Percentiles rank a stretch among this genome's conserved stretches.
Conservation (phyloP, 2,797 vertebrate species). For the Menidia menidia region DNA sequence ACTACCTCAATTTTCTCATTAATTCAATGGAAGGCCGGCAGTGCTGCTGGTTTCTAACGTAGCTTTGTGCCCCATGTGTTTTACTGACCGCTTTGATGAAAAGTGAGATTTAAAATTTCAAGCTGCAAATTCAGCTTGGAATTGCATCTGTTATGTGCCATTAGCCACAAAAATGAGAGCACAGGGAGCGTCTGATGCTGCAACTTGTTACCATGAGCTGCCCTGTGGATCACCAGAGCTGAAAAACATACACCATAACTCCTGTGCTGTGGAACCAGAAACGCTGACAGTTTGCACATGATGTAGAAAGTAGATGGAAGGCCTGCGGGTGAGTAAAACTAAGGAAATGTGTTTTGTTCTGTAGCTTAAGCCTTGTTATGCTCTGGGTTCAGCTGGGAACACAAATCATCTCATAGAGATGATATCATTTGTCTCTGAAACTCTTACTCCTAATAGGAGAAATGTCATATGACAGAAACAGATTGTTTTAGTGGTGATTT, state of each 20-base stretch:
- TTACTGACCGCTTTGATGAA: conserved; percentile 17
- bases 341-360: neutral
- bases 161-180: conserved; percentile 33
- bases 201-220: conserved; percentile 9
- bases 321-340: conserved; percentile 12
- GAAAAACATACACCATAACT: neutral
- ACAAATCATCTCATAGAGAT: conserved; percentile 9
- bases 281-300: conserved; percentile 21
- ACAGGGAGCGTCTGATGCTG: conserved; percentile 1
- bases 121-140: conserved; percentile 27
- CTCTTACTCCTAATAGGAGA: conserved; percentile 4
- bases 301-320: conserved; percentile 4
- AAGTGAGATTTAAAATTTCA: conserved; percentile 8
- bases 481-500: conserved; percentile 56
- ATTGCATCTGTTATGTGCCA: conserved; percentile 36
- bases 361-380: neutral
- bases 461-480: conserved; percentile 20
- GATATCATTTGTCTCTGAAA: conserved; percentile 19
- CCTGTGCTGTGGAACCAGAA: conserved; percentile 14
- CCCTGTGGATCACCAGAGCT: conserved; percentile 1
- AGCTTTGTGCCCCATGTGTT: conserved; percentile 14
- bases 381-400: conserved; percentile 10
- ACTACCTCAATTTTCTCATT: conserved; percentile 56
- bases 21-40: conserved; percentile 36
- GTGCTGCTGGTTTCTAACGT: conserved; percentile 31